phyloP scores from a whole-genome alignment of 2,113 vertebrate species.

The Cnemophilus loriae region DNA sequence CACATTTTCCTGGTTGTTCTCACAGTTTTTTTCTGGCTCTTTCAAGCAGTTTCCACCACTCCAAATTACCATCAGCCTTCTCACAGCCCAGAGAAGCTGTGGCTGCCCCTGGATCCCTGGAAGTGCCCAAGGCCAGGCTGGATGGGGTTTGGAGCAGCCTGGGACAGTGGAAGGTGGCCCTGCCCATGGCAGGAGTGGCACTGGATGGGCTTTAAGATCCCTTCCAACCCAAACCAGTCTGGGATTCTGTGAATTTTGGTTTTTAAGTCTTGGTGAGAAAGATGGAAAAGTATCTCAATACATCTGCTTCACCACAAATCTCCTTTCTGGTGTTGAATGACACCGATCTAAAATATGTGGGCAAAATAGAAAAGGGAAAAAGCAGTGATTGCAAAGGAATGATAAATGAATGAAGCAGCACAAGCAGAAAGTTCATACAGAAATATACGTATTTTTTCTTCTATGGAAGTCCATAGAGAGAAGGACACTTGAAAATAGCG shows the following conservation, averaged over 20 bases:
- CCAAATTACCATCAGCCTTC: background rate
- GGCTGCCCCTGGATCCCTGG: background rate
- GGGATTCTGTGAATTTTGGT: background rate
- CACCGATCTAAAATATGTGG: background rate
- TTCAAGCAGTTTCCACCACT: background rate
- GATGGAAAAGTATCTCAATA: background rate
- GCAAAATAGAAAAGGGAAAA: background rate
- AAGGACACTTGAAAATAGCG: background rate
- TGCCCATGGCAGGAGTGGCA: background rate
- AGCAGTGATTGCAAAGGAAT: background rate
- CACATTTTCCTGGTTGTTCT: background rate
- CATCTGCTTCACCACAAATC: background rate
- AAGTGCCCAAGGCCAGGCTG: fast-evolving
- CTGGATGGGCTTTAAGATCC: fast-evolving
- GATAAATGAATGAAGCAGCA: background rate
- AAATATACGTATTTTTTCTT: background rate
- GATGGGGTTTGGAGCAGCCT: fast-evolving
- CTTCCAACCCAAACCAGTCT: background rate
- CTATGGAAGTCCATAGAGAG: background rate
- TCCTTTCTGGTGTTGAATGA: background rate
- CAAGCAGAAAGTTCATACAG: background rate
- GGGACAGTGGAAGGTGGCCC: background rate
- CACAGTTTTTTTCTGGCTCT: background rate
- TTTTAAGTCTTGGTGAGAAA: background rate
- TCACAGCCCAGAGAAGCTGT: background rate